Base-by-base conservation (phyloP, 2,888 invertebrate genomes). In the Macropis europaea region DNA sequence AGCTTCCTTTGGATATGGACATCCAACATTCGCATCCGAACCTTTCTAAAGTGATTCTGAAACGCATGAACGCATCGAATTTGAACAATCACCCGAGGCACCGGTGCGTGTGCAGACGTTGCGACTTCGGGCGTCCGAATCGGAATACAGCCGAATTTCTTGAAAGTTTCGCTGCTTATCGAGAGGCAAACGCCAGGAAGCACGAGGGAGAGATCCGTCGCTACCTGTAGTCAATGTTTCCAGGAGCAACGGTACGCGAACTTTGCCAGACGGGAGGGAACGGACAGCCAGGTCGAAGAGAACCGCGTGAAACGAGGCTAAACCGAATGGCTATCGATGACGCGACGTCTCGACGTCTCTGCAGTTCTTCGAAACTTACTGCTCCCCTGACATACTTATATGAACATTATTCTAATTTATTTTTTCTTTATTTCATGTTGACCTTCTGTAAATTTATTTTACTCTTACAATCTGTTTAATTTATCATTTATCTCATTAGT, bases 161-260 rank as follows among this genome's bases (percentile, higher is more conserved):
- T 7, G 43, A 52, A 66, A 66, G 45, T 66, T 52, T 38, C 15
- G 22, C n/a, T 11, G 60, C 32, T 60, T 60, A 66, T 45, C 30
- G 36, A n/a, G 5, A 26, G 28, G 9, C 15, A 22, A 45, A 30
- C 30, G 52, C 28, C 45, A 17, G 26, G 17, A 30, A 40, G 32
- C 3, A n/a, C n/a, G 32, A 24, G 36, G 17, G n/a, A 6, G 36
- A 19, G 3, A 9, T 26, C 13, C 9, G 24, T 24, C 11, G 22
- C 13, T 59, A 59, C 59, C 59, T 48, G 59, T 36, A 1, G 32
- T 43, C 43, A 24, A 56, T 45, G 43, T 50, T 53, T 17, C 61
- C n/a, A 9, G 52, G n/a, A 19, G 61, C 42, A 36, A 61, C 61
- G 36, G 52, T 15, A 5, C 22, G 11, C 24, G 15, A 62, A 53